phyloP scores from a whole-genome alignment of 2,888 invertebrate genomes.

The Watsonalla binaria region DNA sequence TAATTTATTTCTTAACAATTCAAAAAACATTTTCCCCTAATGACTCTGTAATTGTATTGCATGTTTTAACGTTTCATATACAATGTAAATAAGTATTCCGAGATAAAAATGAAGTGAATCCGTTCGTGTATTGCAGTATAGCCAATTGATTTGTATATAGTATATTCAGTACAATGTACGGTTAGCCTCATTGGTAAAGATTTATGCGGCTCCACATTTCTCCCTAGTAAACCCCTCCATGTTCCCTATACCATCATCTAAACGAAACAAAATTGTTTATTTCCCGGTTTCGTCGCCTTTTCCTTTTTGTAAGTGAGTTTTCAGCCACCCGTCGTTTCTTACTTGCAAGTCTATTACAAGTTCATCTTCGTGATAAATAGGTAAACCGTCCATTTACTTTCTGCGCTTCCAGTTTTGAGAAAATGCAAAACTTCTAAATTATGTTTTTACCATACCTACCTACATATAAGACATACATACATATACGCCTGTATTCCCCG shows the following conservation, averaged over 20 bases:
- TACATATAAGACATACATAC: no score
- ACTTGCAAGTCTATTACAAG: constrained; percentile 3
- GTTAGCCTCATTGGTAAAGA: constrained; percentile 44
- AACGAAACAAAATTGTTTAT: constrained; percentile 29
- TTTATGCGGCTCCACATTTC: constrained; percentile 41
- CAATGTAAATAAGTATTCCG: no score
- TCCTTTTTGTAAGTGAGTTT: constrained; percentile 4
- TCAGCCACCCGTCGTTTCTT: background rate
- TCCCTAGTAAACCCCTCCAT: constrained; percentile 21
- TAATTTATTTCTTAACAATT: no score
- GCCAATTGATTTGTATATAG: no score
- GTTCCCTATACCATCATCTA: constrained; percentile 12
- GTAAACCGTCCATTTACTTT: background rate
- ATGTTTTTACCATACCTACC: background rate
- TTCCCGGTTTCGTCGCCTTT: constrained; percentile 21
- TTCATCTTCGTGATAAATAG: background rate
- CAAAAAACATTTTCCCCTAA: no score
- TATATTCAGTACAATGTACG: background rate
- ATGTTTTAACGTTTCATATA: no score
- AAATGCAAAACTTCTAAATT: background rate
- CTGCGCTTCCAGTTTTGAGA: background rate
- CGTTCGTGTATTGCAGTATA: no score
- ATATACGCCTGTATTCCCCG: no score
- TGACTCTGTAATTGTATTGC: no score
- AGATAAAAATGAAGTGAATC: no score